Percentiles rank a stretch among this genome's conserved stretches.
phyloP scores from a whole-genome alignment of 2,888 invertebrate species.

The Apotomis capreana region DNA sequence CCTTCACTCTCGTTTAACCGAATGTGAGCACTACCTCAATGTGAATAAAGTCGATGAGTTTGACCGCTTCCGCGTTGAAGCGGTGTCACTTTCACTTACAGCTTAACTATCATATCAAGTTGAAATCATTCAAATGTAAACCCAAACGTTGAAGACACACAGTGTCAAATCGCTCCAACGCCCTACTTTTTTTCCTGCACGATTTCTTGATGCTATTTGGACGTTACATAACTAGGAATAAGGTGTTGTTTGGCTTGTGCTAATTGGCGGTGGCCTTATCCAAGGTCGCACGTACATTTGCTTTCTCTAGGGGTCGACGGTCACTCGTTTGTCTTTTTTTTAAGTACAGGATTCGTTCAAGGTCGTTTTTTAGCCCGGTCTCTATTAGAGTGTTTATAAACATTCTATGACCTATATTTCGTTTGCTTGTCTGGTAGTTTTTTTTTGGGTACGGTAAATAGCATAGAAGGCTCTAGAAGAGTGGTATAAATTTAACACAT shows the following conservation, averaged over 20 bases:
- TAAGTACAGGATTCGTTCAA: conserved; percentile 34
- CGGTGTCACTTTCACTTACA: conserved; percentile 38
- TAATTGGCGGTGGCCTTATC: conserved; percentile 15
- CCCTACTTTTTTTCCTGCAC: conserved; percentile 10
- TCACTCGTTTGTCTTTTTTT: conserved; percentile 33
- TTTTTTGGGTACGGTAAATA: neutral
- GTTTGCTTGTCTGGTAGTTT: neutral
- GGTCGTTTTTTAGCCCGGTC: conserved; percentile 27
- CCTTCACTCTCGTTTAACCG: conserved; percentile 1
- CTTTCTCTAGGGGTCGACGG: conserved; percentile 41
- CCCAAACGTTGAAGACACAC: neutral
- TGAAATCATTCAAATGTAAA: conserved; percentile 2
- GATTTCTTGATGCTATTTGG: conserved; percentile 9
- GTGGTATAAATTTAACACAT: no score
- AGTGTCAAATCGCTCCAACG: neutral
- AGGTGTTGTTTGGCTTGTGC: conserved; percentile 20
- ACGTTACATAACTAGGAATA: conserved; percentile 20
- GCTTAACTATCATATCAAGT: conserved; percentile 12
- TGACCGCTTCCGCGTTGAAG: conserved; percentile 32
- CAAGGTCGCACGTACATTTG: conserved; percentile 39
- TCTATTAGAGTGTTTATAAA: conserved; percentile 26
- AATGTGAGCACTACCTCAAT: neutral
- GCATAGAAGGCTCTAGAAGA: no score
- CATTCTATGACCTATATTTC: conserved; percentile 9
- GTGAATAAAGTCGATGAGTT: conserved; percentile 7